Base-by-base conservation (phyloP, 2,797 vertebrate species). In the Ptychobarbus kaznakovi region DNA sequence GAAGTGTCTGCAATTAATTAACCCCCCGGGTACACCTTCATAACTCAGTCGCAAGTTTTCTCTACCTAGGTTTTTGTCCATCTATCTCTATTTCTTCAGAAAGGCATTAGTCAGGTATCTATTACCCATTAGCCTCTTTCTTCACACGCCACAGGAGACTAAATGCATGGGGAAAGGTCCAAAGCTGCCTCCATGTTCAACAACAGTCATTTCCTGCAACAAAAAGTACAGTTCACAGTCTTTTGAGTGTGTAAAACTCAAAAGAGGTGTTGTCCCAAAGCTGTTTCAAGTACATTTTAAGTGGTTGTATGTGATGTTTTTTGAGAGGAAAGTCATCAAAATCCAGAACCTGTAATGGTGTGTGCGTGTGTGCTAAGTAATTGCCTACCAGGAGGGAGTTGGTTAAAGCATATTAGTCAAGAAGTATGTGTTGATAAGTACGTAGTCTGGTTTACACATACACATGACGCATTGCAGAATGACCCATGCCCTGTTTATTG, bases 401-500 rank as follows among this genome's bases (percentile, higher is more conserved):
- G 85, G 80, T 88, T 89, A 83, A 81, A 76, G 85, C 38, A 20
- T 65, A 42, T 80, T 42, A 79, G 79, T 76, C 69, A 86, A 81
- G 78, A 87, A 84, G 88, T 89, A 86, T 89, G 76, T 83, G 82
- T 88, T 87, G 86, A 86, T 86, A 87, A 87, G 82, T 82, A 82
- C 40, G 69, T 75, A 83, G 82, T 81, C 65, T 83, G 65, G 10
- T 75, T 81, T 86, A 84, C 46, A 81, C 68, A 78, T 40, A 66
- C n/a, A 84, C 80, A 85, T 87, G 88, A 89, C 91, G 87, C 93
- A 92, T 92, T 92, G 91, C 90, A 86, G 16, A 87, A 81, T 93
- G 92, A 94, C 94, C 94, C 94, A 94, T 94, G 93, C 92, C 93
- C 92, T 91, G 88, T 97, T 97, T 97, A 97, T 97, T 96, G 96